Conservation (phyloP, 1,140 invertebrate species). For the Pseudoatta argentina region DNA sequence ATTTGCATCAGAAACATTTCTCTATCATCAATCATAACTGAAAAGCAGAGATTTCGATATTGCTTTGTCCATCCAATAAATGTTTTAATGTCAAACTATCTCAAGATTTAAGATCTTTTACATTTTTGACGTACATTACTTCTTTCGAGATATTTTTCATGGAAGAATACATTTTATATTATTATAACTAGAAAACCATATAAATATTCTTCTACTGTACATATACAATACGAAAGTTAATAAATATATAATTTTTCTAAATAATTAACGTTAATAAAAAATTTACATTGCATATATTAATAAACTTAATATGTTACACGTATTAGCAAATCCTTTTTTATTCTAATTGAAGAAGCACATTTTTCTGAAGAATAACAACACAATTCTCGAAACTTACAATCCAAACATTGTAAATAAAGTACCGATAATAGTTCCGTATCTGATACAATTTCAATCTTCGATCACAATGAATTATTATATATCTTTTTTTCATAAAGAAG, state of each 20-base stretch:
- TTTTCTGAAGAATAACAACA: constrained; percentile 1
- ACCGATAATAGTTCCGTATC: background rate
- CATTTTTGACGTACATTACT: constrained; percentile 33
- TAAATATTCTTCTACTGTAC: background rate
- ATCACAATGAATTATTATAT: constrained; percentile 16
- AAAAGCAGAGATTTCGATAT: constrained; percentile 45
- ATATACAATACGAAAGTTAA: background rate
- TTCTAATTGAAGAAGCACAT: background rate
- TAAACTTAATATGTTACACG: background rate
- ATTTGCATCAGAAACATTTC: constrained; percentile 52
- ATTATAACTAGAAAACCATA: background rate
- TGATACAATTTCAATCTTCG: constrained; percentile 19
- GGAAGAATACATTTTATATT: background rate
- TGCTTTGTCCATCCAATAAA: constrained; percentile 26
- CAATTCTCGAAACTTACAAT: background rate
- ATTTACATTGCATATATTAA: background rate
- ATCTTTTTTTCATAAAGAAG: constrained; percentile 28
- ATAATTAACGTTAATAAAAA: constrained; percentile 9
- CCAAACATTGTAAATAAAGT: background rate
- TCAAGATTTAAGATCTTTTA: background rate
- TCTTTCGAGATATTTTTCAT: background rate
- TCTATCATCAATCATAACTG: constrained; percentile 64
- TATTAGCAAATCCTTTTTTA: background rate
- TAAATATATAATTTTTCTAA: background rate
- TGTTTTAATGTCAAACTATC: constrained; percentile 8